Evolutionary conservation across 1,140 invertebrate genomes (phyloP).

Genomic region (Parapsyche elsis): DNA sequence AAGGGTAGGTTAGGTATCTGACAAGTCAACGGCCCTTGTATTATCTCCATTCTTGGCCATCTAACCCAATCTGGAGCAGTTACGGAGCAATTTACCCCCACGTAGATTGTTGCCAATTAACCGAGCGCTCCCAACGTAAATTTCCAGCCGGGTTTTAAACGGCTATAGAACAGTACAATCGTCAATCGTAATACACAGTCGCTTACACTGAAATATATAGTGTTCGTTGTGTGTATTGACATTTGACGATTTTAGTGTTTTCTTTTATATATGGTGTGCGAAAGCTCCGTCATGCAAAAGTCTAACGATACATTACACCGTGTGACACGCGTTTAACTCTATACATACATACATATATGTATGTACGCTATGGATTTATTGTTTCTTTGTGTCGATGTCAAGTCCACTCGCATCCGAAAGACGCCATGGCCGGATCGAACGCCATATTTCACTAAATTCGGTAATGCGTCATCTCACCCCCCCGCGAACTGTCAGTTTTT

Average conservation of each 20-base stretch:
- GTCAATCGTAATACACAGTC: no score
- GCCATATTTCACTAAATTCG: conserved; percentile 41
- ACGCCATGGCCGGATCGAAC: conserved; percentile 19
- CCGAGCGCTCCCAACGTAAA: no score
- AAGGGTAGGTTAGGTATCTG: not conserved
- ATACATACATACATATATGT: not conserved
- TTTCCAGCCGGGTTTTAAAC: no score
- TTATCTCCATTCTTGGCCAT: not conserved
- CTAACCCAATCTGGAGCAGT: not conserved
- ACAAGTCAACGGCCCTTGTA: not conserved
- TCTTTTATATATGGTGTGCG: no score
- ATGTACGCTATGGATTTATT: no score
- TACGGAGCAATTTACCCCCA: not conserved
- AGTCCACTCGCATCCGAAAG: not conserved
- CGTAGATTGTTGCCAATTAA: no score
- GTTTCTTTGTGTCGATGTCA: conserved; percentile 11
- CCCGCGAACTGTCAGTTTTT: conserved; percentile 46
- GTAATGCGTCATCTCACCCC: conserved; percentile 54
- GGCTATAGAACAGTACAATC: no score
- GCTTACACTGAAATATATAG: no score
- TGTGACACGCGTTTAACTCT: not conserved
- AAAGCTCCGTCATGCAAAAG: not conserved
- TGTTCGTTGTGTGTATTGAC: no score
- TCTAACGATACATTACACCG: not conserved
- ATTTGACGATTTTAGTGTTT: no score